Percentiles rank a stretch among this genome's conserved stretches.
phyloP scores from a whole-genome alignment of 2,113 vertebrate genomes.

The Poecile atricapillus region DNA sequence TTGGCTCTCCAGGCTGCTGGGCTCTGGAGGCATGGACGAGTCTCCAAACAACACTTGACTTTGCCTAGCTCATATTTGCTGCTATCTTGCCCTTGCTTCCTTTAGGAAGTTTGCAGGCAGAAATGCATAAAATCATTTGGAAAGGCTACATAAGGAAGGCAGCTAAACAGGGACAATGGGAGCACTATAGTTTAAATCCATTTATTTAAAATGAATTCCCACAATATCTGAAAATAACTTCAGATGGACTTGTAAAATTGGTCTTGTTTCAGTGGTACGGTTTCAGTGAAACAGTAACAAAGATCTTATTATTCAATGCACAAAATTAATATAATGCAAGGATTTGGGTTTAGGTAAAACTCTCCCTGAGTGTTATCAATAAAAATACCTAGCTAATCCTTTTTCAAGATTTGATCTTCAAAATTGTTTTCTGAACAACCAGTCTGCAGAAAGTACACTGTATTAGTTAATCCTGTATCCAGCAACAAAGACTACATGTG shows the following conservation, averaged over 20 bases:
- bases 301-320: background rate
- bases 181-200: background rate
- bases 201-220: background rate
- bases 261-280: background rate
- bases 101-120: background rate
- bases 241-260: background rate
- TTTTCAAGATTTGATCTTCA: background rate
- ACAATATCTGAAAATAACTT: background rate
- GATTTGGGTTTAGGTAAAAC: background rate
- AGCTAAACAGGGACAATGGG: background rate
- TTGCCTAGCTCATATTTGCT: background rate
- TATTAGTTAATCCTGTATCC: background rate
- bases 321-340: background rate
- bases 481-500: background rate
- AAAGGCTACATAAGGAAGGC: background rate
- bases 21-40: accelerated
- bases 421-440: background rate
- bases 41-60: background rate
- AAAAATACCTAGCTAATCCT: background rate
- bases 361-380: background rate
- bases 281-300: background rate
- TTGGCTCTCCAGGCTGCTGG: background rate
- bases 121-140: background rate
- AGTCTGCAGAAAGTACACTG: background rate
- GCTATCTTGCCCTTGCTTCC: background rate